Percentiles rank a stretch among this genome's conserved stretches.
Conservation (phyloP, 1,140 invertebrate genomes). For the Aradophagus sp. region DNA sequence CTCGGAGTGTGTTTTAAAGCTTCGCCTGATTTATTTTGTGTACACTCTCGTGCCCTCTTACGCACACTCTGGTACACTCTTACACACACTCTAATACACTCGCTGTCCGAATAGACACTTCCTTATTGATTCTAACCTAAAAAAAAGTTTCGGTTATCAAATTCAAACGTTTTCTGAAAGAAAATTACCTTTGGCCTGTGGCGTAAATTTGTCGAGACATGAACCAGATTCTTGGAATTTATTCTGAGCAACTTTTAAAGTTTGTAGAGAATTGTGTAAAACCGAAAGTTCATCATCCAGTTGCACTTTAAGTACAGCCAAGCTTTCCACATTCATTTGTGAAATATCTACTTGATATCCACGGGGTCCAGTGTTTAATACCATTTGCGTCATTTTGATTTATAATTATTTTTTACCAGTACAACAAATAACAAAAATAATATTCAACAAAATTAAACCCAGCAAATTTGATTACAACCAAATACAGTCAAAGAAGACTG, state of each 20-base stretch:
- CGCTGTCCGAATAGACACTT: too few species aligned
- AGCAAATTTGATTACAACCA: conserved; percentile 18
- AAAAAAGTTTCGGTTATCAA: conserved; percentile 11
- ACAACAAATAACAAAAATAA: conserved; percentile 2
- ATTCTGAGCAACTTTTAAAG: conserved; percentile 90
- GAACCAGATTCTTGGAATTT: conserved; percentile 93
- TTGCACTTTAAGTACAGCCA: conserved; percentile 88
- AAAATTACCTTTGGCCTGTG: conserved; percentile 78
- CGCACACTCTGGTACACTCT: too few species aligned
- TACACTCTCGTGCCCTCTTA: too few species aligned
- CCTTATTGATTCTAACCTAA: conserved; percentile 61
- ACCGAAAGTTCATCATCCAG: conserved; percentile 90
- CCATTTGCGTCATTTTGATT: conserved; percentile 77
- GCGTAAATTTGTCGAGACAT: conserved; percentile 86
- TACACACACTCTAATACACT: too few species aligned
- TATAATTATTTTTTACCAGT: not conserved
- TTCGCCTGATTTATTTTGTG: too few species aligned
- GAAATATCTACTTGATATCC: conserved; percentile 83
- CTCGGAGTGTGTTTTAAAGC: too few species aligned
- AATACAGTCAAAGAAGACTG: conserved; percentile 28
- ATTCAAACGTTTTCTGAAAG: too few species aligned
- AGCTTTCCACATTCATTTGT: conserved; percentile 86
- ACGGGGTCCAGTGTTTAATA: conserved; percentile 74
- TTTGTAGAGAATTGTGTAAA: conserved; percentile 91
- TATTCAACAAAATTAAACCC: conserved; percentile 1